Conservation (phyloP, 2,888 invertebrate species). For the Allolobophora icterica region DNA sequence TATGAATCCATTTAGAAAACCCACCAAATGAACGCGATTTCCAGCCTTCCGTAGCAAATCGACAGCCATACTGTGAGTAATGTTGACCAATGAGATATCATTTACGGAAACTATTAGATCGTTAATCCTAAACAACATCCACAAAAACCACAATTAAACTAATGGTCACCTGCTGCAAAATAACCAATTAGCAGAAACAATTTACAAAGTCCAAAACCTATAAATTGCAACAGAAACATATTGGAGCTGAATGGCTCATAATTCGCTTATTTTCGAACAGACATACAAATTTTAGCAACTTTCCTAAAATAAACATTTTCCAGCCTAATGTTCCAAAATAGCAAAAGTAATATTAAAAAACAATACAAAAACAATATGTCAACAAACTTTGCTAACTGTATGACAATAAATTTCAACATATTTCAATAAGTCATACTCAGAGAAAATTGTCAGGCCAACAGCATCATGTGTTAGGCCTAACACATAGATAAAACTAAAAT, state of each 20-base stretch:
- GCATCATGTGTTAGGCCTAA: neutral
- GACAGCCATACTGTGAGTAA: conserved; percentile 34
- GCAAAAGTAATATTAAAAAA: neutral
- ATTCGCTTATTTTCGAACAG: neutral
- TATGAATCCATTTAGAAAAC: neutral
- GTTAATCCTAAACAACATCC: conserved; percentile 30
- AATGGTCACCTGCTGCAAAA: neutral
- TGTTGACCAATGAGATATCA: conserved; percentile 29
- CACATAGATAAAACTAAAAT: neutral
- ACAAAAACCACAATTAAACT: neutral
- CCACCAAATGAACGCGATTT: conserved; percentile 29
- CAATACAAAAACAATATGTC: neutral
- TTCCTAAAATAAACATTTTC: neutral
- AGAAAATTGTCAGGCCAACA: neutral
- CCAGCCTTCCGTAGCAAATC: conserved; percentile 35
- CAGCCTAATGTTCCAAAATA: neutral
- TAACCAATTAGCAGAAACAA: too few relatives aligned
- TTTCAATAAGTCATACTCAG: neutral
- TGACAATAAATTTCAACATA: neutral
- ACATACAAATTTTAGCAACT: neutral
- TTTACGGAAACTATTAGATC: conserved; percentile 37
- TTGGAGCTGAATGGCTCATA: neutral
- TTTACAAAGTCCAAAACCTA: neutral
- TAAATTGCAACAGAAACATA: neutral
- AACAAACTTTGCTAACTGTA: neutral